Conservation (phyloP, 1,140 invertebrate species). For the Prorops nasuta region DNA sequence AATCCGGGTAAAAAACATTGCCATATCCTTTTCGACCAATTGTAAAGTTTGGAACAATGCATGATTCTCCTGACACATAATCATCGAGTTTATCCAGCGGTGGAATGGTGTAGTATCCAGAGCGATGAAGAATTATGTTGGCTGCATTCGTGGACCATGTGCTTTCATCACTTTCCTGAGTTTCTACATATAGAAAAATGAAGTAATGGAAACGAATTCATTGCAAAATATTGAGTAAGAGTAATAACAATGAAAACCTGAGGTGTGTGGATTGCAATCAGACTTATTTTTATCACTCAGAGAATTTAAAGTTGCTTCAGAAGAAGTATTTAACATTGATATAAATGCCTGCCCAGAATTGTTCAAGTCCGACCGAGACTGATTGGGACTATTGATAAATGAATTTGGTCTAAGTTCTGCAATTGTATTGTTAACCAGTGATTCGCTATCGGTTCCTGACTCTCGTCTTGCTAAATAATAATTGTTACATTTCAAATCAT, state of each 20-base stretch:
- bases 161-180: not conserved
- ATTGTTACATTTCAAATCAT: no score
- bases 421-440: conserved; percentile 35
- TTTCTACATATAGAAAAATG: no score
- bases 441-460: conserved; percentile 15
- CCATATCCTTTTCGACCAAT: conserved; percentile 90
- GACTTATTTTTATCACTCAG: conserved; percentile 18
- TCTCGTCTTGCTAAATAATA: no score
- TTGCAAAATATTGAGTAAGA: no score
- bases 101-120: conserved; percentile 78
- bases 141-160: conserved; percentile 52
- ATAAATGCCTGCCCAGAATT: no score
- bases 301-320: conserved; percentile 15
- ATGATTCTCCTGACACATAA: conserved; percentile 65
- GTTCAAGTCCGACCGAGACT: conserved; percentile 5
- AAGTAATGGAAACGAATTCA: no score
- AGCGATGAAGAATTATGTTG: conserved; percentile 65
- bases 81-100: conserved; percentile 63
- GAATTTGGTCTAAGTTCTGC: conserved; percentile 27
- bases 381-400: conserved; percentile 6
- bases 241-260: no score
- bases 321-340: conserved; percentile 7
- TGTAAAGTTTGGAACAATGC: conserved; percentile 87
- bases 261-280: conserved; percentile 13
- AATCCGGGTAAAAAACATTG: conserved; percentile 84